Percentiles rank a stretch among this genome's conserved stretches.
These are phyloP conservation scores for Melitaea athalia DNA, from an alignment of 2,888 invertebrate genomes.

Conservation along the genomic window DNA sequence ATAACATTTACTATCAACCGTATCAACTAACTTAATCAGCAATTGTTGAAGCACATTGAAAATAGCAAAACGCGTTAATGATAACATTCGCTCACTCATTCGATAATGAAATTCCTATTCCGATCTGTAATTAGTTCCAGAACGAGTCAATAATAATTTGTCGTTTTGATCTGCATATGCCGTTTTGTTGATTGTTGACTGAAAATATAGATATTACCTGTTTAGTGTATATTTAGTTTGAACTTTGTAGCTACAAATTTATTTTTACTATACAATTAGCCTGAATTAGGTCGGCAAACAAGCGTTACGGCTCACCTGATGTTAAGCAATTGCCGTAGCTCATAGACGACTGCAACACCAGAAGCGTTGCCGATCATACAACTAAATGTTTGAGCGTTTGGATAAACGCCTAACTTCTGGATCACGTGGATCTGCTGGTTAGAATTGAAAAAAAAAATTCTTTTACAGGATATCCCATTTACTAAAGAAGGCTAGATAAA, in stretches of 20 bases:
- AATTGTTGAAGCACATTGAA: neutral
- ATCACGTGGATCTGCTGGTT: too few relatives aligned
- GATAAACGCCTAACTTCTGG: too few relatives aligned
- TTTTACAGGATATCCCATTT: too few relatives aligned
- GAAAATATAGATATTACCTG: conserved; percentile 29
- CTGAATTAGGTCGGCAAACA: too few relatives aligned
- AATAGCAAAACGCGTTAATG: neutral
- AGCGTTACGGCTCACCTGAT: too few relatives aligned
- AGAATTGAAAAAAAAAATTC: too few relatives aligned
- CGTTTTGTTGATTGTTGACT: conserved; percentile 24
- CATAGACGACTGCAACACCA: too few relatives aligned
- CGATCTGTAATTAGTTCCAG: conserved; percentile 32
- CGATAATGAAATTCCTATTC: conserved; percentile 21
- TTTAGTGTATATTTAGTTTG: conserved; percentile 20
- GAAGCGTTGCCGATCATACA: too few relatives aligned
- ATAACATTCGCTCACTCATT: neutral
- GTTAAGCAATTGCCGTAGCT: too few relatives aligned
- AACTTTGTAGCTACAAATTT: conserved; percentile 1
- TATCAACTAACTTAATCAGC: neutral
- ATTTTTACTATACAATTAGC: neutral
- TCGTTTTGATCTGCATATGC: conserved; percentile 33
- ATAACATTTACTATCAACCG: neutral
- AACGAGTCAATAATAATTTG: conserved; percentile 35
- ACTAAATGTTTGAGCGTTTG: too few relatives aligned
- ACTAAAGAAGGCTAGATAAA: too few relatives aligned